Percentiles rank a stretch among this genome's conserved stretches.
Conservation (phyloP, 2,888 invertebrate genomes). For the Calameuta filiformis region DNA sequence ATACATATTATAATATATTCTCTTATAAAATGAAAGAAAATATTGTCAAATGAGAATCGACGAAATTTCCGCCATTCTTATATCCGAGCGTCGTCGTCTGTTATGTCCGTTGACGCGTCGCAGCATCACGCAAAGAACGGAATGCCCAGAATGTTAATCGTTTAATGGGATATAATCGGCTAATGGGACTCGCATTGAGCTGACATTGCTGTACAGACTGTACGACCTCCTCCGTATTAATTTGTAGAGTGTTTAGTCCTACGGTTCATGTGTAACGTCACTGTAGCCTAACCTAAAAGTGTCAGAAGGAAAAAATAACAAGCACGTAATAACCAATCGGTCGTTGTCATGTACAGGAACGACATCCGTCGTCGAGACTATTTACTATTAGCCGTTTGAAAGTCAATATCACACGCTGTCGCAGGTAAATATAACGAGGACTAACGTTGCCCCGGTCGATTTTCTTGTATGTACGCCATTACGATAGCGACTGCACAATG, state of each 20-base stretch:
- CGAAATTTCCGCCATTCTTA: neutral
- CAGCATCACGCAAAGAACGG: slow-evolving; percentile 21
- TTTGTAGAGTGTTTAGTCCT: neutral
- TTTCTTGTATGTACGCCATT: neutral
- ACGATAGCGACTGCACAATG: neutral
- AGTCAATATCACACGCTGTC: neutral
- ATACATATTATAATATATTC: too few relatives aligned
- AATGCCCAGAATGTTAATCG: slow-evolving; percentile 55
- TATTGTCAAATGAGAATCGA: neutral
- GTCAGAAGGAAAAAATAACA: neutral
- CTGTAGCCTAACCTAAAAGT: neutral
- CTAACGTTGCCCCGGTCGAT: neutral
- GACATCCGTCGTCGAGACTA: neutral
- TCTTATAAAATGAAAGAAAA: neutral
- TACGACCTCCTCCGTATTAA: neutral
- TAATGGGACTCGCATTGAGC: slow-evolving; percentile 36
- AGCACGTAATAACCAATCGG: neutral
- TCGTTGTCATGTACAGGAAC: neutral
- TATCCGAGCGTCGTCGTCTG: neutral
- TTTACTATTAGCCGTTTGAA: neutral
- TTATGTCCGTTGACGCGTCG: neutral
- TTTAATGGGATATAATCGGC: slow-evolving; percentile 53
- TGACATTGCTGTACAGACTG: neutral
- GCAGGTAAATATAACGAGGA: neutral
- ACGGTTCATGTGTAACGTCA: neutral